Evolutionary conservation across 2,113 vertebrate genomes (phyloP), one percentile per base, ranked within the genome.

Genomic region (Elgaria multicarinata): DNA sequence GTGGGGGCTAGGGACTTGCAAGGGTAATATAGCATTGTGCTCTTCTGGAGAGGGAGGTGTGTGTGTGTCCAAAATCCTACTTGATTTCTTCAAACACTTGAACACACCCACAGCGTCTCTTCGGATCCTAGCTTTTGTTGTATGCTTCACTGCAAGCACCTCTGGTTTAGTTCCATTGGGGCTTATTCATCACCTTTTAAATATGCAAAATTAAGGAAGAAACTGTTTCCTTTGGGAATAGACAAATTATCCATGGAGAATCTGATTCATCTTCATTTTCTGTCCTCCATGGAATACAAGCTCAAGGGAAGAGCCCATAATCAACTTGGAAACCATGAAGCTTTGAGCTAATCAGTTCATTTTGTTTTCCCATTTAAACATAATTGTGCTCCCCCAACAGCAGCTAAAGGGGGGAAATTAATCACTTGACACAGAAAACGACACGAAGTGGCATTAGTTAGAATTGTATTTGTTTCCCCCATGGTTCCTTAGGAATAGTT

Each of bases 341-440:
- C 71, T 74, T 46, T 53, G 50, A 85, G 22, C 69, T 79, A 90
- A 85, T 84, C 46, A 50, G 28, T 67, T 87, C 64, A 6, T 72
- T 1, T 31, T 91, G 18, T 74, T 9, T 72, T n/a, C 4, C 20
- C 0, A 1, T 90, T 86, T 83, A 86, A 90, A 93, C 58, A 7
- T 55, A 4, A 58, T 0, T 0, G 24, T 0, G 71, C 92, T 92
- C 4, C 88, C 2, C 5, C 28, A 55, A 18, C 83, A 64, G 1
- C 76, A 93, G 87, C 2, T 33, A 42, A 74, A 33, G 18, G 44
- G 1, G 4, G 1, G 90, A 9, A 58, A 85, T 24, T 67, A 78
- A 58, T n/a, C 14, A 69, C 53, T 83, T 90, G 3, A 4, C 86
- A 67, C 91, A 85, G 3, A 86, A 87, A n/a, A 13, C 85, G 79